These are phyloP conservation scores for Bujurquina vittata DNA, from an alignment of 2,113 vertebrate species.

Conservation along the genomic window DNA sequence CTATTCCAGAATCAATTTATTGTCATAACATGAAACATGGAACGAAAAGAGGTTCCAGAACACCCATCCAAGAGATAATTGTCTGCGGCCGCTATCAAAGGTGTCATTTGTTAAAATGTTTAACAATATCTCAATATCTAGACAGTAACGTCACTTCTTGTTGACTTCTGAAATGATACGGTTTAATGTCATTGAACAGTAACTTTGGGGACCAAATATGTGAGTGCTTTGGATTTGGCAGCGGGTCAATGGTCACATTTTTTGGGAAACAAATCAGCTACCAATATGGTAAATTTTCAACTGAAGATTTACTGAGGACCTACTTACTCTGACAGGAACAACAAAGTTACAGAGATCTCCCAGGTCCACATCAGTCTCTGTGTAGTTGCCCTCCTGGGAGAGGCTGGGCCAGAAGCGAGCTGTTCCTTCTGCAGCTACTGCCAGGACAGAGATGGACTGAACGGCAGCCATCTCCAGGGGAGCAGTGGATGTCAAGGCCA, in stretches of 20 bases:
- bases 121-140: not conserved
- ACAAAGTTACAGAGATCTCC: constrained; percentile 87
- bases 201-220: not conserved
- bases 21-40: too few species aligned
- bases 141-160: not conserved
- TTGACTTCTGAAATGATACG: not conserved
- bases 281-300: not conserved
- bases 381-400: constrained; percentile 86
- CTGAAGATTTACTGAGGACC: not conserved
- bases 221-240: not conserved
- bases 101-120: not conserved
- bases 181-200: not conserved
- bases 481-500: constrained; percentile 82
- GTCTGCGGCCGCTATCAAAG: too few species aligned
- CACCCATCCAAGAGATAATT: too few species aligned
- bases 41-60: too few species aligned
- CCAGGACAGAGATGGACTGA: constrained; percentile 87
- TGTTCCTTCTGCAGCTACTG: constrained; percentile 85
- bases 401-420: constrained; percentile 91
- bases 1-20: too few species aligned
- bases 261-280: not conserved
- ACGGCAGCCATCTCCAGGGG: constrained; percentile 81
- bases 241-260: not conserved
- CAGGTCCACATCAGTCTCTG: constrained; percentile 82
- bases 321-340: constrained; percentile 86